These are phyloP conservation scores for Calameuta filiformis DNA, from an alignment of 2,888 invertebrate species.

Conservation along the genomic window DNA sequence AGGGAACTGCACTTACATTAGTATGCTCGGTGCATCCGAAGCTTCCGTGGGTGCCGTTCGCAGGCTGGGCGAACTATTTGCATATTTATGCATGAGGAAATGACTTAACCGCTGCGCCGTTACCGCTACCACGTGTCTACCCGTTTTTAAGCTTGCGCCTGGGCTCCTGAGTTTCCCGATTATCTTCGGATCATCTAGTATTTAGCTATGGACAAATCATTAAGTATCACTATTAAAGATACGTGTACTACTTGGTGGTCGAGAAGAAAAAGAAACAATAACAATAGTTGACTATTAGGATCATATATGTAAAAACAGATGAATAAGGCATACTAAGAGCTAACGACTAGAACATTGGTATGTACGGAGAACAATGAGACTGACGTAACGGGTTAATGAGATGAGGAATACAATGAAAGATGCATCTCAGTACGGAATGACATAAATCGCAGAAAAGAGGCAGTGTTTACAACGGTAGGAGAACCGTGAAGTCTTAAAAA, in stretches of 20 bases:
- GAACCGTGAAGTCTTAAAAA: not conserved
- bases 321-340: not conserved
- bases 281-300: not conserved
- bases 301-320: not conserved
- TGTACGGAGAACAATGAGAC: not conserved
- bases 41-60: constrained; percentile 9
- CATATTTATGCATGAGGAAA: constrained; percentile 11
- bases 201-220: not conserved
- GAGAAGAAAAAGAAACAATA: not conserved
- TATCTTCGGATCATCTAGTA: not conserved
- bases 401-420: not conserved
- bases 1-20: constrained; percentile 5
- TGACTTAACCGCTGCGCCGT: constrained; percentile 5
- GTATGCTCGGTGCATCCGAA: constrained; percentile 6
- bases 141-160: not conserved
- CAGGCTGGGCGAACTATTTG: constrained; percentile 5
- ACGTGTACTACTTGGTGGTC: not conserved
- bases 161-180: not conserved
- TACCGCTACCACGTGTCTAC: constrained; percentile 1
- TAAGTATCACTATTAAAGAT: not conserved
- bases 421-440: not conserved
- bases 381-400: not conserved
- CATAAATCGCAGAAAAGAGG: not conserved
- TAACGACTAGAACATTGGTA: not conserved
- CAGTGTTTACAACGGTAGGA: not conserved